These are phyloP conservation scores for Battus philenor DNA, from an alignment of 1,140 invertebrate species.

Conservation along the genomic window DNA sequence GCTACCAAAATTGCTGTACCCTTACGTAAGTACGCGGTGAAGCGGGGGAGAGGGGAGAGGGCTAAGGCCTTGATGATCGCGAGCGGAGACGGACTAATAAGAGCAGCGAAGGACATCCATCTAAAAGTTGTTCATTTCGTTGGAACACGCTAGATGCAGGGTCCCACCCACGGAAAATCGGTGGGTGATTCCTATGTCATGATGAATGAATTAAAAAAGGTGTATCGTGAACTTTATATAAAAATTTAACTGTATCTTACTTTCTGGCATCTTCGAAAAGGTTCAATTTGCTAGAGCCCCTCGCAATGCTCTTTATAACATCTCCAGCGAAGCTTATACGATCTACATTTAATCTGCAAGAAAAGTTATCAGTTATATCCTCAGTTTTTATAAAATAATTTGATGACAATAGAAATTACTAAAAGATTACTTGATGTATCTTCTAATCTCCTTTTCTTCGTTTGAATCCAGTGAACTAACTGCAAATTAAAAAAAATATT, in stretches of 20 bases:
- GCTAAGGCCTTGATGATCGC: too few relatives aligned
- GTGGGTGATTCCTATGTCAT: too few relatives aligned
- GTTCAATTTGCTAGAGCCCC: slow-evolving; percentile 32
- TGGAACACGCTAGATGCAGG: too few relatives aligned
- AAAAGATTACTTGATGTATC: slow-evolving; percentile 46
- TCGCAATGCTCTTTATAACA: slow-evolving; percentile 40
- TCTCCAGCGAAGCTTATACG: slow-evolving; percentile 50
- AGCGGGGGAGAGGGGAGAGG: too few relatives aligned
- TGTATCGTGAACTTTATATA: neutral
- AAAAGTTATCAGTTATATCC: slow-evolving; percentile 1
- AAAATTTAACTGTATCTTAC: slow-evolving; percentile 30
- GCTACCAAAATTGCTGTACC: too few relatives aligned
- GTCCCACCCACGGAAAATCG: too few relatives aligned
- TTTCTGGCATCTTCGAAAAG: slow-evolving; percentile 39
- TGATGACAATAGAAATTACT: slow-evolving; percentile 4
- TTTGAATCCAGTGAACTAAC: slow-evolving; percentile 40
- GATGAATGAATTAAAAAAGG: neutral
- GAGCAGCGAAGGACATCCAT: too few relatives aligned
- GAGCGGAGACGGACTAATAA: too few relatives aligned
- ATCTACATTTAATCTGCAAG: slow-evolving; percentile 41
- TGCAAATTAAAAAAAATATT: too few relatives aligned
- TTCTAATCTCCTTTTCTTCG: slow-evolving; percentile 46
- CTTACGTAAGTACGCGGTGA: too few relatives aligned
- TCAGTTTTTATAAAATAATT: slow-evolving; percentile 3
- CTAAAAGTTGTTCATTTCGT: too few relatives aligned